Evolutionary conservation across 2,113 vertebrate genomes (phyloP).

Genomic region (Hiodon alosoides): DNA sequence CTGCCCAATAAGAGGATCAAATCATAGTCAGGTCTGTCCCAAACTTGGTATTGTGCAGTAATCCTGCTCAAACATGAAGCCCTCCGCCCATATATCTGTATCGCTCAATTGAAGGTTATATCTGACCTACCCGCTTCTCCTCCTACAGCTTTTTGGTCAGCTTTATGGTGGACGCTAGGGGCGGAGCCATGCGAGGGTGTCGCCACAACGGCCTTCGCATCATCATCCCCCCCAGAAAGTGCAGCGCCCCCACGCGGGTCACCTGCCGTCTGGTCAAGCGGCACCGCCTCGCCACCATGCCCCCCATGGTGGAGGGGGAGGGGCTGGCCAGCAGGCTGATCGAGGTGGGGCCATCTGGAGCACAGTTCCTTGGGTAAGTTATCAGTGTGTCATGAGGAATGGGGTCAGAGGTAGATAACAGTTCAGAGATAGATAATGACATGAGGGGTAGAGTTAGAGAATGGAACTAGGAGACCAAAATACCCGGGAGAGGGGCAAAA

Average conservation of each 20-base stretch:
- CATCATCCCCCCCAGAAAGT: constrained; percentile 90
- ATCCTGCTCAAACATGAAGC: not conserved
- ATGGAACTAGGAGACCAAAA: no score
- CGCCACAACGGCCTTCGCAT: constrained; percentile 91
- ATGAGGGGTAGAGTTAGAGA: not conserved
- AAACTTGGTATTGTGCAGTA: not conserved
- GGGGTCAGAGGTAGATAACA: not conserved
- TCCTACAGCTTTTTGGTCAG: constrained; percentile 90
- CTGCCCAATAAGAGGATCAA: no score
- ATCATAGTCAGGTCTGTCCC: not conserved
- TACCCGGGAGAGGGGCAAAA: not conserved
- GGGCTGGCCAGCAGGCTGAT: constrained; percentile 89
- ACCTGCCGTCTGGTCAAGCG: constrained; percentile 94
- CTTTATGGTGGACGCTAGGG: constrained; percentile 98
- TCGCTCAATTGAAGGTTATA: not conserved
- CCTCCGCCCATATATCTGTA: not conserved
- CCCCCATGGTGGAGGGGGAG: constrained; percentile 93
- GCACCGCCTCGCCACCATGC: constrained; percentile 92
- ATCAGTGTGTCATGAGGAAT: not conserved
- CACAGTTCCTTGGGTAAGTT: constrained; percentile 97
- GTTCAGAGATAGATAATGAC: not conserved
- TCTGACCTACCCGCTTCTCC: not conserved
- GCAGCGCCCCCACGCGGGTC: constrained; percentile 87
- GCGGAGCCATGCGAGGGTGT: constrained; percentile 93
- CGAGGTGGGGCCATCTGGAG: constrained; percentile 92